Evolutionary conservation across 2,888 invertebrate genomes (phyloP), one percentile per base, ranked within the genome.

Genomic region (Drosophila maculinotata): DNA sequence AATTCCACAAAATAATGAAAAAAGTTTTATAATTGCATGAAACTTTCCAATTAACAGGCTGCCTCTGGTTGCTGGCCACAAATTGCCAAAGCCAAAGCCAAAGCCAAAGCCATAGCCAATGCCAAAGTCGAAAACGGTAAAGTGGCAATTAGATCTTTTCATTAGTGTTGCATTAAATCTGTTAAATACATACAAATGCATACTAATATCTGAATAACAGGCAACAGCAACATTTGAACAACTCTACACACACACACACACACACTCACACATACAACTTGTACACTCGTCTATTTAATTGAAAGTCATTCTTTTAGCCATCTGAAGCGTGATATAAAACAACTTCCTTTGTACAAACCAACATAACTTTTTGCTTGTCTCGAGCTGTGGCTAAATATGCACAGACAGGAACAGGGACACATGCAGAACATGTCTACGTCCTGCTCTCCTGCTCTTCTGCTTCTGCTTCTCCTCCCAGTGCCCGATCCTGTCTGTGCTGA

Each of bases 1-100:
- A 83, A 74, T 69, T 51, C 74, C 70, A 77, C 75, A 77, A 67
- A 82, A 83, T 83, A 83, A 83, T 83, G 87, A 87, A 83, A 87
- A 82, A 83, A 87, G 71, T 87, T 87, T 87, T 83, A 82, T 87
- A 83, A 83, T 83, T 83, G 87, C 86, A 85, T 87, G 54, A 78
- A 82, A 82, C 87, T 82, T 82, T 82, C 87, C 81, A 82, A 82
- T 82, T 87, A 82, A 87, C 81, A 82, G 66, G 75, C 87, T 75
- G 87, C 80, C 87, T 76, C 67, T 69, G 77, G 77, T 69, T 76
- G 63, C 71, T 60, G 66, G 60, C 66, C 73, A 60, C 76, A 73
- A 73, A 70, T 59, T 76, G 60, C 56, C 66, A 70, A 54, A 75
- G 56, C 68, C 51, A 57, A 41, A 49, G 45, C 49, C 67, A 69